Evolutionary conservation across 2,113 vertebrate species (phyloP), one percentile per base, ranked within the genome.

Genomic region (Sinocyclocheilus anophthalmus): DNA sequence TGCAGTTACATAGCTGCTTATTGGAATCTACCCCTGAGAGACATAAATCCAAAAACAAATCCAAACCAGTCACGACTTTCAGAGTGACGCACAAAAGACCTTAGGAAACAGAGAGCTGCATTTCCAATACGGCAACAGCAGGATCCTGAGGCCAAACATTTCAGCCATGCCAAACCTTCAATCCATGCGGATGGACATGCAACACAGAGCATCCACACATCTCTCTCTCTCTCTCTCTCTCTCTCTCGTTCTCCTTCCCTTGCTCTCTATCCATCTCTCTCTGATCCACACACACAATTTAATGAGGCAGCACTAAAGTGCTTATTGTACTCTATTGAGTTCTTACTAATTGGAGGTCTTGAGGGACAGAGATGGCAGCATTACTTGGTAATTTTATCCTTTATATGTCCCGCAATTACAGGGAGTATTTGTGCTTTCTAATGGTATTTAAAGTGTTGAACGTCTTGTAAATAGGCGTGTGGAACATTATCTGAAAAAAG

Each of bases 231-330:
- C 85, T 88, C 75, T 73, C 33, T 76, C 53, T 39, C 5, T 88
- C 79, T 84, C 82, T 20, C 78, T 73, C 83, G 81, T 75, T 16
- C 61, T 85, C 86, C 42, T 91, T 91, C 76, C 65, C 84, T 82
- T 65, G 26, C 78, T 86, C 84, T 76, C 76, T 87, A 87, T 89
- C 86, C 20, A 33, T 67, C 80, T 89, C 84, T 88, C 89, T 78
- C 76, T 39, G 78, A 85, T 81, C 84, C 81, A 84, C 80, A 42
- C 53, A 75, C 81, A 79, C 61, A 81, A 63, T 75, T 80, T 85
- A 87, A 87, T 81, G 83, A 87, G 69, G 37, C 83, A 24, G 48
- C 45, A 12, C 82, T 69, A 80, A 84, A 84, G 65, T 75, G 83
- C 76, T 87, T 81, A 81, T 87, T 84, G 83, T 81, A 65, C 77